A percentile compares a stretch with the other conserved stretches of the same genome.
Evolutionary conservation across 2,113 vertebrate genomes (phyloP).

Genomic region (Lepisosteus oculatus): DNA sequence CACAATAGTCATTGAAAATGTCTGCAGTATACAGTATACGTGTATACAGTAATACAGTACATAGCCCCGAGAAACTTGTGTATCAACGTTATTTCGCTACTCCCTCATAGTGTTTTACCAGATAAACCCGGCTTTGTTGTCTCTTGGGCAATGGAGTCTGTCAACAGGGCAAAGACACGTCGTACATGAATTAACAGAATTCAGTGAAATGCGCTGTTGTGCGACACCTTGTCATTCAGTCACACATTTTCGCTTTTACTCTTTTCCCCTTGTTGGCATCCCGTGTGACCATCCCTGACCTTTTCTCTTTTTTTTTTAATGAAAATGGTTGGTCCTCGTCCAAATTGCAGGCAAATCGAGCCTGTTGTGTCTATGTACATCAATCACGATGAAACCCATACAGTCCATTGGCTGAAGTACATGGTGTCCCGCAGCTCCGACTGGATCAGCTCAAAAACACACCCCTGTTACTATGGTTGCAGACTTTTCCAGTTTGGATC

Average conservation of each 20-base stretch:
- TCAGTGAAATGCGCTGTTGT: no score
- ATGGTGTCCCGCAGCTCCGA: constrained; percentile 37
- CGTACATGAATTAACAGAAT: no score
- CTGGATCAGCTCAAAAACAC: constrained; percentile 51
- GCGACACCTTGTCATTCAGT: no score
- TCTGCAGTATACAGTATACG: no score
- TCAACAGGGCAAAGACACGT: no score
- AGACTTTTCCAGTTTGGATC: constrained; percentile 38
- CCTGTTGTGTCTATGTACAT: constrained; percentile 36
- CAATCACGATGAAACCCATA: constrained; percentile 35
- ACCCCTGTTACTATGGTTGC: constrained; percentile 51
- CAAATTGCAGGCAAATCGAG: constrained; percentile 24
- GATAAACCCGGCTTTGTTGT: no score
- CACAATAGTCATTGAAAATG: no score
- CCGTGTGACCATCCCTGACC: constrained; percentile 40
- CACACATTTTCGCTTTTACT: neutral
- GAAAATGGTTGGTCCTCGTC: constrained; percentile 29
- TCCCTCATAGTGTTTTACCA: no score
- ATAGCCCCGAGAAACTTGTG: no score
- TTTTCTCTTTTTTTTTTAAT: constrained; percentile 41
- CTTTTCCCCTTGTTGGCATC: constrained; percentile 46
- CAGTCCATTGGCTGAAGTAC: constrained; percentile 35
- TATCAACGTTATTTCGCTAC: no score
- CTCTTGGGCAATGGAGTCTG: no score
- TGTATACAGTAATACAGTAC: no score